Percentiles rank a stretch among this genome's conserved stretches.
phyloP scores from a whole-genome alignment of 1,140 invertebrate species.

The Drosophila burlai region DNA sequence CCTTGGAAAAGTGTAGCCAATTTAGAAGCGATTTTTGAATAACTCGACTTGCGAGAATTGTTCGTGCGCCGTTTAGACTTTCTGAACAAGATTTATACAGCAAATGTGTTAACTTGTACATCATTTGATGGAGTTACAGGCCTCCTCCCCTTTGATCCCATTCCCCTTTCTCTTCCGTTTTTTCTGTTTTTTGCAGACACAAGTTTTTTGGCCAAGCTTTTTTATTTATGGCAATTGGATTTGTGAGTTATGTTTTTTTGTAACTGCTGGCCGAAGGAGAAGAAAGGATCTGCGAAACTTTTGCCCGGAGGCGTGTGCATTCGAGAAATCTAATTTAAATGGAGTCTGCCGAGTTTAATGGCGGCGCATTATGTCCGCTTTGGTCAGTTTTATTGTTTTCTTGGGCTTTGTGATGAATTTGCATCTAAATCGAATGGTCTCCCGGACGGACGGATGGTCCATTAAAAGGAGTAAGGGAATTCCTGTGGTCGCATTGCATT shows the following conservation, averaged over 20 bases:
- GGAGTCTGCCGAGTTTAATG: slow-evolving; percentile 33
- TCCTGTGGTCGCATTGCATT: slow-evolving; percentile 56
- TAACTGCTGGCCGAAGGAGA: slow-evolving; percentile 9
- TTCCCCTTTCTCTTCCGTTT: neutral
- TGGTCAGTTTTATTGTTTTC: slow-evolving; percentile 70
- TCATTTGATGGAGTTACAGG: slow-evolving; percentile 84
- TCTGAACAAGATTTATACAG: slow-evolving; percentile 80
- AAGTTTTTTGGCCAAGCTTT: slow-evolving; percentile 58
- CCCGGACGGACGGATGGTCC: slow-evolving; percentile 11
- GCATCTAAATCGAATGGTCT: slow-evolving; percentile 80
- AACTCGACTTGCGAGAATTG: slow-evolving; percentile 78
- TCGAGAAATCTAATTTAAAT: slow-evolving; percentile 55
- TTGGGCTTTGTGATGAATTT: slow-evolving; percentile 78
- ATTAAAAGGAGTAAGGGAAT: slow-evolving; percentile 76
- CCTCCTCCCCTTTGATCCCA: slow-evolving; percentile 10
- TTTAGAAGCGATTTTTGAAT: slow-evolving; percentile 84
- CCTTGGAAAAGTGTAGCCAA: slow-evolving; percentile 64
- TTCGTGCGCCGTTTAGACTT: slow-evolving; percentile 64
- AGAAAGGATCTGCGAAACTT: slow-evolving; percentile 31
- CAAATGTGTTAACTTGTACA: slow-evolving; percentile 85
- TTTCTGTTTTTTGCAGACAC: slow-evolving; percentile 8
- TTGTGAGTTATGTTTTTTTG: slow-evolving; percentile 73
- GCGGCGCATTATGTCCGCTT: slow-evolving; percentile 39
- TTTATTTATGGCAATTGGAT: slow-evolving; percentile 83
- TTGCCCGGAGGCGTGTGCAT: slow-evolving; percentile 35